phyloP scores from a whole-genome alignment of 1,140 invertebrate genomes.

The Mya arenaria region DNA sequence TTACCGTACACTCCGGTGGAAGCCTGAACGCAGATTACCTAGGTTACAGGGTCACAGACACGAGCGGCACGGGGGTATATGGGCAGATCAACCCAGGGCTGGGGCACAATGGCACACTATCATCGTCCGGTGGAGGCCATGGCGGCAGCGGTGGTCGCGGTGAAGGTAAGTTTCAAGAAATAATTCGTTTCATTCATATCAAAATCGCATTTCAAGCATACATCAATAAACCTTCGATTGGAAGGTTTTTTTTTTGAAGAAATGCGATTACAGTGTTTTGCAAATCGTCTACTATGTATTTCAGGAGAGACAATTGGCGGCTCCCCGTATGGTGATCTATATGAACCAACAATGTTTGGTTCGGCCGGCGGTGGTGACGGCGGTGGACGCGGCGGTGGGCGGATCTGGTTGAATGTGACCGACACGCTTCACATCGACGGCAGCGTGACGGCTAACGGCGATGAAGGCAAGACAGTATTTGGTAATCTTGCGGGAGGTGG shows the following conservation, averaged over 20 bases:
- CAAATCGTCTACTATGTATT: conserved; percentile 4
- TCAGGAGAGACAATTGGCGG: conserved; percentile 60
- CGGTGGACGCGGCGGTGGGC: conserved; percentile 70
- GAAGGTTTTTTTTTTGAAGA: too few species aligned
- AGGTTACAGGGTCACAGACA: conserved; percentile 66
- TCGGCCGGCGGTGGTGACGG: conserved; percentile 67
- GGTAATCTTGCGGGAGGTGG: conserved; percentile 64
- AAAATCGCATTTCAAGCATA: too few species aligned
- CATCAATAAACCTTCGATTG: too few species aligned
- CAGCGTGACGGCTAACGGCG: conserved; percentile 63
- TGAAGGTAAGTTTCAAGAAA: conserved; percentile 56
- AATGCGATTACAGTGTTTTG: too few species aligned
- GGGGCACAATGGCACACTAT: conserved; percentile 49
- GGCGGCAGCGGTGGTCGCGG: conserved; percentile 72
- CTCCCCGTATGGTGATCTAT: conserved; percentile 68
- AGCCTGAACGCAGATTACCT: conserved; percentile 67
- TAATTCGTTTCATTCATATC: too few species aligned
- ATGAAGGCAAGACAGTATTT: conserved; percentile 51
- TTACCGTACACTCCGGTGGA: conserved; percentile 70
- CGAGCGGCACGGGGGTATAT: conserved; percentile 56
- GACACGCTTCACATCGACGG: conserved; percentile 72
- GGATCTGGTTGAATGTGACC: conserved; percentile 74
- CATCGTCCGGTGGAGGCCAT: conserved; percentile 69
- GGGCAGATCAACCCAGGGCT: conserved; percentile 70
- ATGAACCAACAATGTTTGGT: conserved; percentile 70